Evolutionary conservation across 1,140 invertebrate genomes (phyloP).

Genomic region (Sinonovacula constricta): DNA sequence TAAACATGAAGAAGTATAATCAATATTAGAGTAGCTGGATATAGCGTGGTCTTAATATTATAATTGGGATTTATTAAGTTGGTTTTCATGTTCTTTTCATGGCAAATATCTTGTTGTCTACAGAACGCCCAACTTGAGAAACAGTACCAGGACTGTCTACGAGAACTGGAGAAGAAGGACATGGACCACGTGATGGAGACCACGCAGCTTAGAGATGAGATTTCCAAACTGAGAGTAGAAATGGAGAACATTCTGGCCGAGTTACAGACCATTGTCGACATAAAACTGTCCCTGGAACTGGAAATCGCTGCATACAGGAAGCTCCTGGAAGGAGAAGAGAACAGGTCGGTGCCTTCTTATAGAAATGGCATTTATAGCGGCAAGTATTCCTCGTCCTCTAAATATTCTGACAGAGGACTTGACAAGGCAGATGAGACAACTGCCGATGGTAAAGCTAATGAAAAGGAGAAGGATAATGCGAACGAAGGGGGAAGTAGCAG

Average conservation of each 20-base stretch:
- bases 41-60: no score
- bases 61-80: no score
- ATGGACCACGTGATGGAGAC: constrained; percentile 69
- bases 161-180: constrained; percentile 79
- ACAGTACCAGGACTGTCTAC: constrained; percentile 78
- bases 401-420: no score
- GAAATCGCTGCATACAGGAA: constrained; percentile 79
- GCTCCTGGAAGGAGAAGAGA: constrained; percentile 78
- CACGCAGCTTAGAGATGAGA: constrained; percentile 65
- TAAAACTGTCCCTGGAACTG: constrained; percentile 78
- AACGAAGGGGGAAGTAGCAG: no score
- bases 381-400: no score
- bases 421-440: no score
- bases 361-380: neutral
- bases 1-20: no score
- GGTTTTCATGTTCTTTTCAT: no score
- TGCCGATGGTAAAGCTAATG: no score
- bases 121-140: constrained; percentile 80
- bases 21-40: no score
- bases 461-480: no score
- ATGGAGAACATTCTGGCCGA: constrained; percentile 68
- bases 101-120: no score
- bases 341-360: constrained; percentile 59
- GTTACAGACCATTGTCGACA: constrained; percentile 75
- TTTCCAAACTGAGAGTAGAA: constrained; percentile 61